Evolutionary conservation across 2,888 invertebrate species (phyloP), one percentile per base, ranked within the genome.

Genomic region (Candidula unifasciata): DNA sequence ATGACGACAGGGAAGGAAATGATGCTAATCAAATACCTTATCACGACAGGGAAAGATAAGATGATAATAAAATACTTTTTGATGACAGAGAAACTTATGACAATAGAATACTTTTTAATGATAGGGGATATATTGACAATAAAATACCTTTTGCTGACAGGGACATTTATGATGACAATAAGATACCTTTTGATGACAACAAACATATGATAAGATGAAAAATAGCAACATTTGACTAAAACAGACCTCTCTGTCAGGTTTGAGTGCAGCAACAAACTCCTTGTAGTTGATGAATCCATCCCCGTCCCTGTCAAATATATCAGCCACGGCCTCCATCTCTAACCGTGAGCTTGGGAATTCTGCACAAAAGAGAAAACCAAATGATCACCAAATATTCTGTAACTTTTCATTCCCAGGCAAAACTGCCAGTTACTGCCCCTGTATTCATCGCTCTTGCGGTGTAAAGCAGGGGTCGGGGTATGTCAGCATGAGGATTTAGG

Each of bases 241-340:
- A 82, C 85, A 78, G 35, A 93, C 97, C 93, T 97, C 95, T 97
- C 97, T 97, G 94, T 98, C 98, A 13, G 99, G 98, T 90, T 98
- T 95, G 64, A 99, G 95, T 0, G 99, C 99, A 0, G 98, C 97
- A 89, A 99, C 98, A 95, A 99, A 99, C 94, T 99, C 98, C 94
- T 98, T 98, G 96, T 99, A 99, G 94, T 99, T 99, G 91, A 99
- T 99, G 91, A 97, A 95, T 21, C 99, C 99, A 94, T 97, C 96
- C 86, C 97, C 96, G 92, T 99, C 97, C 88, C 97, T 96, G 95
- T 99, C 99, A 93, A 99, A 99, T 93, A 98, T 96, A 94, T 99
- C 98, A 0, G 99, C 99, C 44, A 99, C 99, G 80, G 97, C 97
- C 91, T 98, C 98, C 99, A 99, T 99, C 95, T 99, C 99, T 94